Base-by-base conservation (phyloP, 2,888 invertebrate genomes). In the Stenolophus ochropezus region DNA sequence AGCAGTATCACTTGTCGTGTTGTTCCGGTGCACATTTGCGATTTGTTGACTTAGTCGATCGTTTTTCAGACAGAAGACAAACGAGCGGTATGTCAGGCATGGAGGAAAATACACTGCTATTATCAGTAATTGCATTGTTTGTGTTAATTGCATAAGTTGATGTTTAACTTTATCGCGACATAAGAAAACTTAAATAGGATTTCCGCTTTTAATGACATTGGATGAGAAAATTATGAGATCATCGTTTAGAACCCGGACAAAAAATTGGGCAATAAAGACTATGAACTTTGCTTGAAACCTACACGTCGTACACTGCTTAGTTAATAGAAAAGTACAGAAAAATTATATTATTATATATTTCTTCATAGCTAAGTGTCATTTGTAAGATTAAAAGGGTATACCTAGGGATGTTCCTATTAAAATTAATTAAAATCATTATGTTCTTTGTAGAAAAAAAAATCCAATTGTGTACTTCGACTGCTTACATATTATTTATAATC, bases 61-160 rank as follows among this genome's bases (percentile, higher is more conserved):
- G 14, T 14, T 53, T 53, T 14, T 18, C 14, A 4, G 2, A 21
- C 56, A 18, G 2, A 56, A 56, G 56, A 56, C 56, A 21, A 56
- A 56, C 56, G 56, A 56, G 14, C 6, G 51, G 51, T 18, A 6
- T 42, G 33, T 42, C 33, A 42, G 33, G 33, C 65, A 33, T 69
- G 33, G 27, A 27, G 27, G 65, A 69, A 69, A 33, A 69, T 27
- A 33, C 18, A 16, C 61, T 6, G 61, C 65, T 69, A 69, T 69
- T 69, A 69, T 69, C 65, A 18, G 65, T 69, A 69, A 69, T 69
- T 69, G 65, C 65, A 69, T 69, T 69, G 65, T 69, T 69, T 69
- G 65, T 18, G 65, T 69, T 69, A 69, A 69, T 69, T 69, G 65
- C 27, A 33, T 69, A 69, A 69, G 65, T 69, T 69, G 65, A 69